Conservation (phyloP, 1,140 invertebrate species). For the Lineus longissimus region DNA sequence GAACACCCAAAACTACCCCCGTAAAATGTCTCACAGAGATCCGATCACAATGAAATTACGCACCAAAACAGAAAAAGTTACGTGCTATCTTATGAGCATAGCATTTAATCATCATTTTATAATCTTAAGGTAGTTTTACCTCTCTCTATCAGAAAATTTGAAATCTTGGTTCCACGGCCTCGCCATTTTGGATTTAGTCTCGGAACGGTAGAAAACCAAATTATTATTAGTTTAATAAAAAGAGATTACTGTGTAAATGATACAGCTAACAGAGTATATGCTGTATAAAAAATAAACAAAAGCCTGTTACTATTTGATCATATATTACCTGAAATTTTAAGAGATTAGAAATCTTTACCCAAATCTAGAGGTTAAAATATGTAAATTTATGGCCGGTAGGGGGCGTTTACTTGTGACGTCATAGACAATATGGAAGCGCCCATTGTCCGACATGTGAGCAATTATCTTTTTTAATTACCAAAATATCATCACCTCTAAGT, state of each 20-base stretch:
- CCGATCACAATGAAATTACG: constrained; percentile 1
- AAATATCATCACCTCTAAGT: too few species aligned
- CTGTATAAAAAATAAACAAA: too few species aligned
- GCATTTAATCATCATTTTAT: too few species aligned
- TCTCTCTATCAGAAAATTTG: constrained; percentile 43
- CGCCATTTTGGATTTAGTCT: constrained; percentile 23
- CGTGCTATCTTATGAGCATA: neutral
- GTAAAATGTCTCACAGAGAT: neutral
- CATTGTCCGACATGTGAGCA: neutral
- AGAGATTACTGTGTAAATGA: too few species aligned
- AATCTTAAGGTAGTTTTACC: constrained; percentile 25
- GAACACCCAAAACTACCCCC: neutral
- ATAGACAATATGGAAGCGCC: neutral
- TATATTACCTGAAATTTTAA: too few species aligned
- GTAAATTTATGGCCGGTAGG: neutral
- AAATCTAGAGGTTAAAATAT: neutral
- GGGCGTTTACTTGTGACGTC: neutral
- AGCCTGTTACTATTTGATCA: too few species aligned
- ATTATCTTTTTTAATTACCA: neutral
- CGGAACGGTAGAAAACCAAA: constrained; percentile 28
- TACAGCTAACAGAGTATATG: too few species aligned
- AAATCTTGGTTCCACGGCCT: constrained; percentile 44
- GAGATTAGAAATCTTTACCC: too few species aligned
- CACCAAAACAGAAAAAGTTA: neutral
- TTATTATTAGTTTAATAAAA: neutral